Base-by-base conservation (phyloP, 2,888 invertebrate genomes). In the Campoplex capitator region DNA sequence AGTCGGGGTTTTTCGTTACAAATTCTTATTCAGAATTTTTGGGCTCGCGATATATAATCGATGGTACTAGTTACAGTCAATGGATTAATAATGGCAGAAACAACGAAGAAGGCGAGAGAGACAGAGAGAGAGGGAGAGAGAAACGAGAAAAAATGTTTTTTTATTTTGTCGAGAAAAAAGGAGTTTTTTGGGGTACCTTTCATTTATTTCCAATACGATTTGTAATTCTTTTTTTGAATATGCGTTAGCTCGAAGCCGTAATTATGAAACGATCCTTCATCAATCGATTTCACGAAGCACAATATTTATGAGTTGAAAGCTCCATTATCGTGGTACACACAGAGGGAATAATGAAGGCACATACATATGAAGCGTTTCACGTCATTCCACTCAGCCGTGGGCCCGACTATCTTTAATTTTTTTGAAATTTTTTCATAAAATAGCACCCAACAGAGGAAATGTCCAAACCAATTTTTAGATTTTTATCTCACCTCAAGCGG, bases 221-320 rank as follows among this genome's bases (percentile, higher is more conserved):
- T 23, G 23, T 70, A 7, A 38, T 68, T 23, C 23, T 11, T 38
- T 38, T 38, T 42, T 23, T 23, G 7, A 42, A 38, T 48, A 13
- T 32, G 23, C 45, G 42, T 58, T 9, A 74, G 56, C 56, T 56
- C 38, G 28, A 51, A 62, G 62, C 56, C 28, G 48, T 0, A 23
- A 71, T 76, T 75, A 13, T 38, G 23, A 23, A 23, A 23, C 23
- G 23, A 76, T 75, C 28, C 65, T 71, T 80, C 51, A 75, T 75
- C 79, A 79, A 85, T 85, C 84, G 80, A 85, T 65, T 54, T 62
- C 80, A 62, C 62, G 75, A 54, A 23, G 71, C 71, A 65, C 80
- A 54, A 73, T 81, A 80, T 81, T 76, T 71, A 80, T 76, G 84
- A 80, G 84, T 65, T 73, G 71, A 81, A 85, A 85, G 81, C 65